phyloP scores from a whole-genome alignment of 2,797 vertebrate species.

The Graptemys geographica region DNA sequence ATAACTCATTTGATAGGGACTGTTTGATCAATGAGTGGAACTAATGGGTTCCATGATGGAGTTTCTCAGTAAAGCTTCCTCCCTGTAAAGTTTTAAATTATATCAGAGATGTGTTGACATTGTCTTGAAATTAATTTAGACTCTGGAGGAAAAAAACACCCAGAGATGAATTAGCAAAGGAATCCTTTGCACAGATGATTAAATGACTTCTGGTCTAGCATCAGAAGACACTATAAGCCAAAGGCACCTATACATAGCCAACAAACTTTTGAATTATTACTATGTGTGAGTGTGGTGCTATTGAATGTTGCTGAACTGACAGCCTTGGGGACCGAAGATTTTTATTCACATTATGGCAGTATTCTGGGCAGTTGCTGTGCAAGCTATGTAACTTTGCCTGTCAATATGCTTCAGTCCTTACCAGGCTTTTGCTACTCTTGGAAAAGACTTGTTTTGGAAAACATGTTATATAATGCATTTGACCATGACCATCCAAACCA shows the following conservation, averaged over 20 bases:
- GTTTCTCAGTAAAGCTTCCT: background rate
- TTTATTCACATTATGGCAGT: fast-evolving
- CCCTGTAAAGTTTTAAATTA: slow-evolving; percentile 20
- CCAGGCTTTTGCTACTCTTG: background rate
- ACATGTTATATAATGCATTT: background rate
- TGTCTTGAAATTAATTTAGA: slow-evolving; percentile 42
- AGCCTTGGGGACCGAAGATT: background rate
- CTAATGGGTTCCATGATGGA: slow-evolving; percentile 4
- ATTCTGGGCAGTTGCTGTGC: background rate
- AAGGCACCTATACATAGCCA: background rate
- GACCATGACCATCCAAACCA: background rate
- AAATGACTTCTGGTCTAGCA: background rate
- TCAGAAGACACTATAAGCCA: background rate
- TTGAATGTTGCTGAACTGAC: background rate
- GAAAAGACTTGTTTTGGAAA: background rate
- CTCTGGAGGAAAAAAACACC: fast-evolving
- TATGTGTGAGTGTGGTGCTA: background rate
- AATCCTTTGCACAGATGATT: background rate
- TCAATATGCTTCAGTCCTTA: background rate
- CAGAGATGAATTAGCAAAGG: slow-evolving; percentile 19
- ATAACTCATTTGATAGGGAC: background rate
- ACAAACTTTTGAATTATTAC: background rate
- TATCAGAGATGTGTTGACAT: background rate
- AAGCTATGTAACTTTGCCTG: background rate
- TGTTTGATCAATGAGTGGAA: slow-evolving; percentile 12